phyloP scores from a whole-genome alignment of 2,113 vertebrate species.

The Dasyurus viverrinus region DNA sequence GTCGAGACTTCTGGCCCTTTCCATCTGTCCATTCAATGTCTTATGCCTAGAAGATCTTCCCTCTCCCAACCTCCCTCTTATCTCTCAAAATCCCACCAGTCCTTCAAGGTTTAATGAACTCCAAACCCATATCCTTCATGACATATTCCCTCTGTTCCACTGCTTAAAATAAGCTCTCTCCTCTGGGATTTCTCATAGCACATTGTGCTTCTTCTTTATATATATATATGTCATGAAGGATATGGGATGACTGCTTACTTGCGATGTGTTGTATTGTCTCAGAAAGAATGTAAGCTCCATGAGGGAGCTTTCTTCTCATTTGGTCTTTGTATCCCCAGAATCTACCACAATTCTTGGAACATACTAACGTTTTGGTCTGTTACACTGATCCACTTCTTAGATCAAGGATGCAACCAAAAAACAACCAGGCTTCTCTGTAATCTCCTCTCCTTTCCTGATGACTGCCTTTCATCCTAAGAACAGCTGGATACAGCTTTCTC shows the following conservation, averaged over 20 bases:
- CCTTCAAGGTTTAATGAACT: no score
- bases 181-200: background rate
- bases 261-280: background rate
- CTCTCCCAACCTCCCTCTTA: no score
- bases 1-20: no score
- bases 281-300: background rate
- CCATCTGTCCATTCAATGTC: no score
- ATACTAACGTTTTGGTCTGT: background rate
- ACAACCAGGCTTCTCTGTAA: slow-evolving; percentile 32
- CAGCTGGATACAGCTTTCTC: background rate
- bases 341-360: background rate
- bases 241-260: no score
- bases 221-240: no score
- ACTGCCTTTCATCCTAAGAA: slow-evolving; percentile 36
- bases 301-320: background rate
- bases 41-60: no score
- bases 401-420: slow-evolving; percentile 11
- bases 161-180: background rate
- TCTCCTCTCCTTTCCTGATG: slow-evolving; percentile 11
- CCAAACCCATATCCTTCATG: background rate
- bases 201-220: background rate
- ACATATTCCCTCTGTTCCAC: background rate
- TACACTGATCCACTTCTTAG: background rate
- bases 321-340: background rate
- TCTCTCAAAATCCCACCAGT: no score